These are phyloP conservation scores for Euwallacea fornicatus DNA, from an alignment of 1,140 invertebrate species.

Conservation along the genomic window DNA sequence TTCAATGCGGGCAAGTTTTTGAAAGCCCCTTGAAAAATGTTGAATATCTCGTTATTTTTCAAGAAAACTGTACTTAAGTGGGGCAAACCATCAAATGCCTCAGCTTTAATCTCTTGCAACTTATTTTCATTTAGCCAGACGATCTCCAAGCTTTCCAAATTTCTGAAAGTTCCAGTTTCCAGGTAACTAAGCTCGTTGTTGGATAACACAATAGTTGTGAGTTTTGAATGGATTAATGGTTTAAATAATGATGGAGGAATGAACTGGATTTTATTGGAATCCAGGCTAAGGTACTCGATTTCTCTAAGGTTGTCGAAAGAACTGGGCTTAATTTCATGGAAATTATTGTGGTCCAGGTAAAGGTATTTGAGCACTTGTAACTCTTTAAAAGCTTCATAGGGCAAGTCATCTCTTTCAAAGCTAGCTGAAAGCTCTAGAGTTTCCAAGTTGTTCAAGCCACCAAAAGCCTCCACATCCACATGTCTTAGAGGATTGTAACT, in stretches of 20 bases:
- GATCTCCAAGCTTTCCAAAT: conserved; percentile 66
- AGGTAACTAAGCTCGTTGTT: conserved; percentile 70
- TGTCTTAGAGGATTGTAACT: conserved; percentile 85
- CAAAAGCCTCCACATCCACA: conserved; percentile 75
- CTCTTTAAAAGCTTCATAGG: conserved; percentile 69
- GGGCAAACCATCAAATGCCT: conserved; percentile 67
- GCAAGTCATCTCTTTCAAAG: conserved; percentile 75
- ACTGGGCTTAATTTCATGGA: conserved; percentile 67
- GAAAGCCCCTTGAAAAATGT: conserved; percentile 66
- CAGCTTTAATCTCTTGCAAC: conserved; percentile 60
- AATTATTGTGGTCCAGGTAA: conserved; percentile 85
- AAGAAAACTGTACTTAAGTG: conserved; percentile 71
- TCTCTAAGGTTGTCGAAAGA: conserved; percentile 65
- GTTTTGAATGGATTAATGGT: conserved; percentile 67
- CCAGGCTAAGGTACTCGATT: conserved; percentile 81
- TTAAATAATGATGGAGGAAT: conserved; percentile 68
- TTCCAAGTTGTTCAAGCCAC: conserved; percentile 72
- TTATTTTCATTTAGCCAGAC: conserved; percentile 73
- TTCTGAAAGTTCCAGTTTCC: conserved; percentile 64
- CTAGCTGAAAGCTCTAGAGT: conserved; percentile 85
- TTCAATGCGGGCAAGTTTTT: conserved; percentile 67
- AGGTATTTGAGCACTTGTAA: conserved; percentile 78
- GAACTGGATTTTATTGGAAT: conserved; percentile 74
- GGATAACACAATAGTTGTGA: conserved; percentile 75
- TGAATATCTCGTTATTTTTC: conserved; percentile 65